Base-by-base conservation (phyloP, 2,888 invertebrate genomes). In the Eupithecia tripunctaria region DNA sequence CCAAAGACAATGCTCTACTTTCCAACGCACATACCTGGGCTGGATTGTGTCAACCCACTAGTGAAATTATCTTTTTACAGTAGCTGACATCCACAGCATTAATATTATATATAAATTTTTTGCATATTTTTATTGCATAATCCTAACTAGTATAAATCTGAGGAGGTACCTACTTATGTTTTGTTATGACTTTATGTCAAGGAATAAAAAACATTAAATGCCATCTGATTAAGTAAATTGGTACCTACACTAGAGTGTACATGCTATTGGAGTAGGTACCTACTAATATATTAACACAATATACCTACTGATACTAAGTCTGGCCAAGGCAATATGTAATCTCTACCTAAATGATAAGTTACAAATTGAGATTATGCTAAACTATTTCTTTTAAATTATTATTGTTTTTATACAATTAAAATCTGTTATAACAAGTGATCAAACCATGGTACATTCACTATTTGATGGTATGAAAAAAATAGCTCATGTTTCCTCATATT, bases 1-100 rank as follows among this genome's bases (percentile, higher is more conserved):
- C 82, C 79, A 83, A 83, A 86, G 86, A 87, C 84, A 86, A 83
- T 88, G 87, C 75, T 85, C 88, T 84, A 86, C 78, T 88, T 88
- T 81, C 70, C 69, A 79, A 79, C 76, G 59, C 78, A 74, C 71
- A 32, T 36, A 60, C 14, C 32, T 25, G n/a, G 14, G 2, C 67
- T 32, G n/a, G 25, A 60, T 43, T 8, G n/a, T 59, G 29, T 29
- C n/a, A 38, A 38, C 29, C 41, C 5, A n/a, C n/a, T 51, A 21
- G 4, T 3, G 8, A 51, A 47, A 21, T 21, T 47, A 51, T 56
- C 4, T 14, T 56, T 12, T 56, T 51, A 51, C 21, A 51, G 47
- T 47, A 47, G 21, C 51, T 51, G 21, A 21, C 3, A 51, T 56
- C 21, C n/a, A n/a, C n/a, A 43, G 43, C n/a, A n/a, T n/a, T 43